Conservation (phyloP, 2,888 invertebrate genomes). For the Furcula furcula region DNA sequence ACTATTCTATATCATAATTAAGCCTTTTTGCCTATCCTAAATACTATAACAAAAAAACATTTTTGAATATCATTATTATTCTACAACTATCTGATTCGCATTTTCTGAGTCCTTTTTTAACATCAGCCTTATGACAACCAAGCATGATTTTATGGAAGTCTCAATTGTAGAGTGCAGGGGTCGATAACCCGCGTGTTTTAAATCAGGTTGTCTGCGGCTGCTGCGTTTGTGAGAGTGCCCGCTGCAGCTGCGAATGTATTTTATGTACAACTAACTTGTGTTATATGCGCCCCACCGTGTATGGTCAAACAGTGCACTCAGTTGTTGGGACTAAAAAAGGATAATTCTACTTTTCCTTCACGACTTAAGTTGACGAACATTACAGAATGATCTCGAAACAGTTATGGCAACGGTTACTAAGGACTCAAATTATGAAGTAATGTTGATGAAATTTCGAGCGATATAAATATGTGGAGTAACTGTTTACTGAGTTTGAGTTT, state of each 20-base stretch:
- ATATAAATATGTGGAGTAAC: background rate
- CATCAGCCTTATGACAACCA: conserved; percentile 33
- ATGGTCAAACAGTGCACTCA: background rate
- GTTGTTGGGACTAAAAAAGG: conserved; percentile 11
- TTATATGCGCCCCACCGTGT: conserved; percentile 9
- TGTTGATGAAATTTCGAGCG: background rate
- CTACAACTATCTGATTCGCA: no score
- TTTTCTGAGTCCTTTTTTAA: no score
- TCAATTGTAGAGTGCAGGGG: conserved; percentile 34
- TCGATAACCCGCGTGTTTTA: conserved; percentile 58
- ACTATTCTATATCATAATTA: no score
- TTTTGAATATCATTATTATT: no score
- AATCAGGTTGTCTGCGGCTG: conserved; percentile 68
- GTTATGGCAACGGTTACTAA: no score
- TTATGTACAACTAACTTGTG: background rate
- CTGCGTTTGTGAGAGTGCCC: conserved; percentile 48
- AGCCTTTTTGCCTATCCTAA: no score
- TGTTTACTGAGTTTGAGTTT: no score
- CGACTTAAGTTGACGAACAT: no score
- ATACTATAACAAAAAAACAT: no score
- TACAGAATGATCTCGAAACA: no score
- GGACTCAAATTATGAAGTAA: background rate
- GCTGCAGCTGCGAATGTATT: conserved; percentile 37
- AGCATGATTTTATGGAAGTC: conserved; percentile 21
- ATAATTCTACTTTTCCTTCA: conserved; percentile 9